Conservation (phyloP, 2,888 invertebrate species). For the Syrista parreyssii region DNA sequence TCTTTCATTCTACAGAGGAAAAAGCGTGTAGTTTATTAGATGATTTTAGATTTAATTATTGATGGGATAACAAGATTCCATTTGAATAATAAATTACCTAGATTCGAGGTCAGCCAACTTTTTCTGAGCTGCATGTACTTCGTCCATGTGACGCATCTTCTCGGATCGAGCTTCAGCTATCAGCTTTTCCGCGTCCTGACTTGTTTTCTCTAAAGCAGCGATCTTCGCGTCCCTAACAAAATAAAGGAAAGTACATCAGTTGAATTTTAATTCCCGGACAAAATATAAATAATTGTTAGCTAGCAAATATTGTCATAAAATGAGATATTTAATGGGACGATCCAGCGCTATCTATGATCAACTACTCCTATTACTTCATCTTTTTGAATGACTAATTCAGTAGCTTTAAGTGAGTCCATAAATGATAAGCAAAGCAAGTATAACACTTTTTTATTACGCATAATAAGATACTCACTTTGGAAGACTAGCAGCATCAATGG, state of each 20-base stretch:
- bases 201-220: slow-evolving; percentile 84
- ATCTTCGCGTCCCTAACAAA: slow-evolving; percentile 81
- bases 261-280: neutral
- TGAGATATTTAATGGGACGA: neutral
- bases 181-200: slow-evolving; percentile 84
- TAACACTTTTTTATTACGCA: neutral
- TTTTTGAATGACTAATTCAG: neutral
- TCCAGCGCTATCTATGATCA: neutral
- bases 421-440: neutral
- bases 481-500: slow-evolving; percentile 79
- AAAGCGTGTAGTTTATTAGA: neutral
- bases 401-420: neutral
- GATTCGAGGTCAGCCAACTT: slow-evolving; percentile 88
- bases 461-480: slow-evolving; percentile 53
- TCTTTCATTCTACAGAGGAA: slow-evolving; percentile 76
- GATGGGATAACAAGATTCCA: slow-evolving; percentile 6
- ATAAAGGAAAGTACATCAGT: neutral
- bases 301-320: neutral
- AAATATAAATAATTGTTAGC: neutral
- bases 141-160: slow-evolving; percentile 90
- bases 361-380: neutral
- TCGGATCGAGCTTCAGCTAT: slow-evolving; percentile 89
- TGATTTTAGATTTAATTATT: neutral
- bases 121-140: slow-evolving; percentile 86
- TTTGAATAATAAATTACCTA: slow-evolving; percentile 69